Evolutionary conservation across 2,888 invertebrate species (phyloP).

Genomic region (Lacanobia wlatinum): DNA sequence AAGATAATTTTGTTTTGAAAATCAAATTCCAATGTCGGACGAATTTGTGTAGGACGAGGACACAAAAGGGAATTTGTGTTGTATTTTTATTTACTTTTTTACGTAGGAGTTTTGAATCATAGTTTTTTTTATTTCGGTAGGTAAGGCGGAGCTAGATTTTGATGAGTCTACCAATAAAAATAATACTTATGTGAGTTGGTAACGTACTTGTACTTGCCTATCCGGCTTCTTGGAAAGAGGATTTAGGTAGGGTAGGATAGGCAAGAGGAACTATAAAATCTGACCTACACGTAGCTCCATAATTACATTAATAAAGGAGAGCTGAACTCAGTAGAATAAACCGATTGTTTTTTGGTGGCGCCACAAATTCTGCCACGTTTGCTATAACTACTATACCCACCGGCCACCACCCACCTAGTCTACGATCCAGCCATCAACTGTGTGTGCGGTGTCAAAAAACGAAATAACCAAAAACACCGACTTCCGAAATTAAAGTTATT

Average conservation of each 20-base stretch:
- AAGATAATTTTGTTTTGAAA: conserved; percentile 46
- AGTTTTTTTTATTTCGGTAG: conserved; percentile 36
- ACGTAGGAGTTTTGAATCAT: conserved; percentile 65
- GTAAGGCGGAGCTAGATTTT: conserved; percentile 1
- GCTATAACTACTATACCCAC: too few relatives aligned
- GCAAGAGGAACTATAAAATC: too few relatives aligned
- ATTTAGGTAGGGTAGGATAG: background rate
- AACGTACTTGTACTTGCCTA: background rate
- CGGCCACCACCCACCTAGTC: too few relatives aligned
- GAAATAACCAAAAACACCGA: too few relatives aligned
- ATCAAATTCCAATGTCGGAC: conserved; percentile 60
- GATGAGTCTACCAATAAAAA: conserved; percentile 23
- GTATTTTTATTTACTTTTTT: conserved; percentile 44
- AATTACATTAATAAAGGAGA: too few relatives aligned
- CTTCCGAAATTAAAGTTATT: too few relatives aligned
- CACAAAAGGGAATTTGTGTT: conserved; percentile 63
- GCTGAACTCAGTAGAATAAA: too few relatives aligned
- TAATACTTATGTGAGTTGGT: background rate
- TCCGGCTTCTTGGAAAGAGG: background rate
- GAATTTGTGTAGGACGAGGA: conserved; percentile 65
- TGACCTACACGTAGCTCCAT: too few relatives aligned
- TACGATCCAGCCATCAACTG: too few relatives aligned
- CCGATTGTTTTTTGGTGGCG: too few relatives aligned
- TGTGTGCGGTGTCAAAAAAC: too few relatives aligned
- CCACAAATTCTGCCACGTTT: too few relatives aligned